These are phyloP conservation scores for Chelon auratus DNA, from an alignment of 2,797 vertebrate species.

Conservation along the genomic window DNA sequence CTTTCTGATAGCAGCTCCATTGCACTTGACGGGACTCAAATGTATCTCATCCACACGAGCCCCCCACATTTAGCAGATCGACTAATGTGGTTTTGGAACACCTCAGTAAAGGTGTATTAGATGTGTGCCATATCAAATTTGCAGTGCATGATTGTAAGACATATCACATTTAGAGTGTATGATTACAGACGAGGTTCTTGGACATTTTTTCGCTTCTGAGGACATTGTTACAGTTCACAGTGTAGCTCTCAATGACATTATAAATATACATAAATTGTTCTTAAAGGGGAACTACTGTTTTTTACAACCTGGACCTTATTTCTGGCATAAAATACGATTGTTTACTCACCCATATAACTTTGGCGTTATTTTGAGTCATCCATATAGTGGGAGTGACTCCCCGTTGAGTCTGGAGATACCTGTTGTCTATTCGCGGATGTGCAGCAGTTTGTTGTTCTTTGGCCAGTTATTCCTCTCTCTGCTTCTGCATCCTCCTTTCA, in stretches of 20 bases:
- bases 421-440: no score
- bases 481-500: no score
- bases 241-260: conserved; percentile 34
- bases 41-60: conserved; percentile 48
- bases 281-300: background rate
- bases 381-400: no score
- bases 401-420: no score
- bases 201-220: conserved; percentile 47
- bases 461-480: no score
- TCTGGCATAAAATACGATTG: no score
- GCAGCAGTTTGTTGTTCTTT: no score
- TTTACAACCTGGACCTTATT: no score
- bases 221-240: conserved; percentile 40
- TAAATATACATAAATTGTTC: conserved; percentile 29
- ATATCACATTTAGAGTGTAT: conserved; percentile 54
- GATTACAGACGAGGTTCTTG: conserved; percentile 57
- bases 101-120: conserved; percentile 68
- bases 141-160: conserved; percentile 45
- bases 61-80: conserved; percentile 56
- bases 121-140: conserved; percentile 65
- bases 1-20: conserved; percentile 76
- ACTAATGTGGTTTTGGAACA: conserved; percentile 70
- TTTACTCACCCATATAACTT: no score
- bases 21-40: conserved; percentile 78
- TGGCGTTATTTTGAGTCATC: no score